These are phyloP conservation scores for Tetragnatha montana DNA, from an alignment of 2,888 invertebrate species.

Conservation along the genomic window DNA sequence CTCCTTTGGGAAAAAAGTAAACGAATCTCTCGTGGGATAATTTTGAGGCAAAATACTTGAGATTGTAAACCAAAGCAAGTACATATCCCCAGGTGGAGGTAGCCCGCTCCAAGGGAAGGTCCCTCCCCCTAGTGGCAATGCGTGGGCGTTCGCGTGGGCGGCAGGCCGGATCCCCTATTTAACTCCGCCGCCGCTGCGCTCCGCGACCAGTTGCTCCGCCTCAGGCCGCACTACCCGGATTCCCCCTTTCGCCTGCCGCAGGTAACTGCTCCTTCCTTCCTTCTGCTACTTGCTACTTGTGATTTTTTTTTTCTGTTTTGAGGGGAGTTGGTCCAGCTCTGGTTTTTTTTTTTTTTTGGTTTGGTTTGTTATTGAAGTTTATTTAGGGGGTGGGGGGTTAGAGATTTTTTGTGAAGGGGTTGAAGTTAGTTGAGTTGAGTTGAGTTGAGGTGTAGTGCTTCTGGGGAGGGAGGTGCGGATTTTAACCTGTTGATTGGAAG, in stretches of 20 bases:
- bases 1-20: not conserved
- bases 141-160: constrained; percentile 67
- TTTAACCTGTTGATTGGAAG: too few species aligned
- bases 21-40: not conserved
- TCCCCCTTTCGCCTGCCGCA: not conserved
- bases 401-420: too few species aligned
- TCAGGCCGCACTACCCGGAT: constrained; percentile 52
- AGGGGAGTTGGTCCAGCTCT: too few species aligned
- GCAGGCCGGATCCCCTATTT: constrained; percentile 54
- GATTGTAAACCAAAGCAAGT: not conserved
- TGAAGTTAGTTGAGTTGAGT: too few species aligned
- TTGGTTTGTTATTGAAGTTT: too few species aligned
- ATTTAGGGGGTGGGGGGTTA: too few species aligned
- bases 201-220: constrained; percentile 70
- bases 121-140: constrained; percentile 34
- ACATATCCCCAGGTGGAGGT: not conserved
- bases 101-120: not conserved
- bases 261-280: too few species aligned
- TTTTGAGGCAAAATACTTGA: not conserved
- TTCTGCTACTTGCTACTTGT: too few species aligned
- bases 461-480: too few species aligned
- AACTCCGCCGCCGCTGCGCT: constrained; percentile 54
- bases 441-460: too few species aligned
- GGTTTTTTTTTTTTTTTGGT: too few species aligned
- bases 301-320: too few species aligned